Evolutionary conservation across 2,888 invertebrate genomes (phyloP), one percentile per base, ranked within the genome.

Genomic region (Byasa hedistus): DNA sequence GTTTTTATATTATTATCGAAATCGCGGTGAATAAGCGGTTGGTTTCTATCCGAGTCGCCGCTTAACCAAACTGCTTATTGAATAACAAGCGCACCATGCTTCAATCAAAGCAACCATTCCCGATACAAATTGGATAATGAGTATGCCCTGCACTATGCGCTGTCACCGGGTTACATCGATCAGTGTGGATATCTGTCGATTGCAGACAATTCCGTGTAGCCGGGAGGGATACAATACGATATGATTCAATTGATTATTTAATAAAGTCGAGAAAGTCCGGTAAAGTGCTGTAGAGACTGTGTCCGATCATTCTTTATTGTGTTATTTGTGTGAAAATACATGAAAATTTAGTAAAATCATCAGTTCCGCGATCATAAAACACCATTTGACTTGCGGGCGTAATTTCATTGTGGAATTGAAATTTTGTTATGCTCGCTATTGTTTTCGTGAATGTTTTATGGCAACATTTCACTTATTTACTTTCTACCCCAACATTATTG

Each of bases 311-410:
- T 87, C 85, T 84, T 85, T 80, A 84, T 86, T 85, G 85, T 82
- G 82, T 77, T 79, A 83, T 83, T 86, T 83, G 79, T 86, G 85
- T 85, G 86, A 86, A 88, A 87, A 86, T 79, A 82, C 83, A 83
- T 79, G 85, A 85, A 84, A 84, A 84, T 69, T 82, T 78, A 79
- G 77, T 77, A 75, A 85, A 87, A 88, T 88, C 85, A 76, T 83
- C 71, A 76, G 82, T 81, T 86, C 78, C 75, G 65, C 66, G 71
- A 68, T 69, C 69, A 71, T 70, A 39, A 59, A 44, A 44, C 39
- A 39, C 36, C 12, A 56, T 56, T 65, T 66, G 61, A 44, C 66
- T 44, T 57, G 44, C 62, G 58, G 70, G 72, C 68, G 69, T 60
- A 70, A 48, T 62, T 59, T 39, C 48, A 39, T 61, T 32, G 65